A percentile compares a stretch with the other conserved stretches of the same genome.
Conservation (phyloP, 2,797 vertebrate species). For the Sciaenops ocellatus region DNA sequence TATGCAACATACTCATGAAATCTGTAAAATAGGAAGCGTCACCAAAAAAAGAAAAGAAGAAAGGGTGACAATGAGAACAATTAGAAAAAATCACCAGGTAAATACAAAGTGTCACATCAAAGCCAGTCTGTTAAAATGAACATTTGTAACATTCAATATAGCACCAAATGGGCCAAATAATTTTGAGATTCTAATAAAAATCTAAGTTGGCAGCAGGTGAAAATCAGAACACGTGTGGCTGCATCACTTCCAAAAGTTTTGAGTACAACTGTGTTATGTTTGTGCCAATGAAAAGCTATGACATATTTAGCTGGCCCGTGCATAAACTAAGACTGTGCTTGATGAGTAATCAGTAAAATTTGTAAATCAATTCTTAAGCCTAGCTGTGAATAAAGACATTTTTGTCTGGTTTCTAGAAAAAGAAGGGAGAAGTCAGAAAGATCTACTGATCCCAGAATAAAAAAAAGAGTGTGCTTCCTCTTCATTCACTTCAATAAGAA, state of each 20-base stretch:
- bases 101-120: neutral
- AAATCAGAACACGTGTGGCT: no score
- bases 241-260: no score
- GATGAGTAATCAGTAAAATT: constrained; percentile 4
- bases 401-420: neutral
- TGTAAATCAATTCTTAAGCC: constrained; percentile 2
- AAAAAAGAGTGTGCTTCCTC: neutral
- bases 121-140: neutral
- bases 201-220: neutral
- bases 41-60: neutral
- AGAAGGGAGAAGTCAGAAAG: neutral
- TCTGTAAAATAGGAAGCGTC: no score
- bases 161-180: neutral
- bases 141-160: neutral
- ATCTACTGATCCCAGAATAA: neutral
- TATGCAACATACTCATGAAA: neutral
- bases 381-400: neutral
- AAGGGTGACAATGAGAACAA: neutral
- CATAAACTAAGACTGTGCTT: no score
- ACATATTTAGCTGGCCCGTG: no score
- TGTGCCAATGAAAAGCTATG: no score
- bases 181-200: neutral
- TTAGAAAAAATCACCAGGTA: neutral
- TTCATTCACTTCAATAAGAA: neutral
- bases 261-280: no score